These are phyloP conservation scores for Pandemis cinnamomeana DNA, from an alignment of 2,888 invertebrate species.

Conservation along the genomic window DNA sequence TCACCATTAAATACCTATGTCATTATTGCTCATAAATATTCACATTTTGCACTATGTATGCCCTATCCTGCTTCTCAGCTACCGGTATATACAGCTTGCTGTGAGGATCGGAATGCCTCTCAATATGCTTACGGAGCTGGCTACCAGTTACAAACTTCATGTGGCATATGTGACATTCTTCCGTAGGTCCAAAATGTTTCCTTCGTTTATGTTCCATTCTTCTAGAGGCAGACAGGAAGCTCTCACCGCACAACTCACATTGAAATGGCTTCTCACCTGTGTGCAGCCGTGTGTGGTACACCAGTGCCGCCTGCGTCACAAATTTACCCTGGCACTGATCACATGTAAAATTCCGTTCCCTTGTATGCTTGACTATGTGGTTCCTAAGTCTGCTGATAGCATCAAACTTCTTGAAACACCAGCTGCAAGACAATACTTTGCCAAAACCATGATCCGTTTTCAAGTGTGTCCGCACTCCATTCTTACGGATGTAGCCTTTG, in stretches of 20 bases:
- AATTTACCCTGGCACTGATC: slow-evolving; percentile 68
- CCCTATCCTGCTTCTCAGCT: slow-evolving; percentile 7
- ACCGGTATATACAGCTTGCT: slow-evolving; percentile 67
- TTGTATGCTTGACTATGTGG: slow-evolving; percentile 74
- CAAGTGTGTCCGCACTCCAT: slow-evolving; percentile 65
- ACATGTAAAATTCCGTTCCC: slow-evolving; percentile 69
- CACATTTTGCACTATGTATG: slow-evolving; percentile 1
- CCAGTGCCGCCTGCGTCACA: slow-evolving; percentile 68
- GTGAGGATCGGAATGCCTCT: slow-evolving; percentile 68
- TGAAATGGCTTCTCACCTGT: slow-evolving; percentile 73
- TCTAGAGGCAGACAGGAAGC: slow-evolving; percentile 53
- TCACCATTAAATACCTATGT: too few relatives aligned
- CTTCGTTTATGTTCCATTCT: slow-evolving; percentile 44
- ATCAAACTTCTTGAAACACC: slow-evolving; percentile 73
- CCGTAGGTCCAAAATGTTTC: slow-evolving; percentile 46
- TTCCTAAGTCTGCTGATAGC: slow-evolving; percentile 66
- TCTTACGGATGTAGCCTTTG: slow-evolving; percentile 66
- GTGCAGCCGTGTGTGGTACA: slow-evolving; percentile 71
- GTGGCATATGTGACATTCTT: slow-evolving; percentile 66
- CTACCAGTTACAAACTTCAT: slow-evolving; percentile 63
- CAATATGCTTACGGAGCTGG: slow-evolving; percentile 63
- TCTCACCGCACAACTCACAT: slow-evolving; percentile 71
- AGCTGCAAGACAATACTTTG: slow-evolving; percentile 61
- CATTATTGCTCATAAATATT: neutral
- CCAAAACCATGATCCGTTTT: slow-evolving; percentile 70